Conservation (phyloP, 1,140 invertebrate genomes). For the Leucophenga varia region DNA sequence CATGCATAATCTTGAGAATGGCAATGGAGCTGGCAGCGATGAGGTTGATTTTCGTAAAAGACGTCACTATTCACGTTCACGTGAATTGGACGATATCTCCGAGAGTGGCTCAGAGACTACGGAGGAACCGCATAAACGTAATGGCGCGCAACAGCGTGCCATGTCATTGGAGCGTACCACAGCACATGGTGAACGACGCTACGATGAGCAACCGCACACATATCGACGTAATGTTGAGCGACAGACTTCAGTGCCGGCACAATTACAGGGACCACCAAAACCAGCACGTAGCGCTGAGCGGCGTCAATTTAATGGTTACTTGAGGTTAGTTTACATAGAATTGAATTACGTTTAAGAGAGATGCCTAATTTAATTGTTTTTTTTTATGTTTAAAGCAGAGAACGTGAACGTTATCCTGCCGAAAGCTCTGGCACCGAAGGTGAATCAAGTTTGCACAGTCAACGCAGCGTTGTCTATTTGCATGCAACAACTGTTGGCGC, state of each 20-base stretch:
- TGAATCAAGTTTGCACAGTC: conserved; percentile 75
- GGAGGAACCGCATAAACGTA: conserved; percentile 46
- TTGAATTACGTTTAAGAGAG: no score
- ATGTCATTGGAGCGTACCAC: conserved; percentile 41
- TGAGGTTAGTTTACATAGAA: no score
- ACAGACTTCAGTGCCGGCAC: not conserved
- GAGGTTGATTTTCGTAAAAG: conserved; percentile 50
- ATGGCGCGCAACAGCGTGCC: conserved; percentile 22
- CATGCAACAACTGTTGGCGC: conserved; percentile 70
- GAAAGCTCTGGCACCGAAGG: conserved; percentile 74
- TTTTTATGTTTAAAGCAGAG: no score
- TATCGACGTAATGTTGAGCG: conserved; percentile 4
- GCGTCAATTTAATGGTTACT: no score
- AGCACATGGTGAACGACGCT: conserved; percentile 10
- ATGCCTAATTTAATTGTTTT: no score
- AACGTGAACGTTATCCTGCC: conserved; percentile 56
- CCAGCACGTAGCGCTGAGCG: conserved; percentile 48
- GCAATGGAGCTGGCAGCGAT: conserved; percentile 26
- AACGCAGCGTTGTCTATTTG: conserved; percentile 76
- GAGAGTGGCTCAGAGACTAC: conserved; percentile 53
- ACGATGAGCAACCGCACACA: not conserved
- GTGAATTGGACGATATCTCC: conserved; percentile 50
- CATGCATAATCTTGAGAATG: conserved; percentile 50
- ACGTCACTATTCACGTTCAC: conserved; percentile 50
- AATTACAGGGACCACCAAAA: conserved; percentile 43